Percentiles rank a stretch among this genome's conserved stretches.
These are phyloP conservation scores for Muscicapa comitata DNA, from an alignment of 2,797 vertebrate genomes.

Conservation along the genomic window DNA sequence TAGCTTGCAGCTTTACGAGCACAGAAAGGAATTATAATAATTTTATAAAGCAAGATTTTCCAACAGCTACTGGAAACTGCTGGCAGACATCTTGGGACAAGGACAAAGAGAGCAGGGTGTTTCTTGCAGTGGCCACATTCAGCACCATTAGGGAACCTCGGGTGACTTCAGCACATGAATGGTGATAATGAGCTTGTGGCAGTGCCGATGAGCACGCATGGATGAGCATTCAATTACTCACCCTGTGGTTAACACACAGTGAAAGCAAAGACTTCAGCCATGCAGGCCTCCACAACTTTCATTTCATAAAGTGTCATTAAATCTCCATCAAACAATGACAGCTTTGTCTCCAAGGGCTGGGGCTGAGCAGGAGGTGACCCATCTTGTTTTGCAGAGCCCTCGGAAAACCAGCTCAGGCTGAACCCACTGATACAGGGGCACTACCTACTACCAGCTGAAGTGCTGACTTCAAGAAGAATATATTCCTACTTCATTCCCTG, in stretches of 20 bases:
- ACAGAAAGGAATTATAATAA: not conserved
- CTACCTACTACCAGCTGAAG: not conserved
- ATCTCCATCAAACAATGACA: slow-evolving; percentile 14
- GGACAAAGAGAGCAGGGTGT: not conserved
- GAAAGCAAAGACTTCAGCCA: not conserved
- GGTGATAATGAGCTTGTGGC: not conserved
- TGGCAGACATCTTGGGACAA: not conserved
- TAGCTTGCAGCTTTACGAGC: not conserved
- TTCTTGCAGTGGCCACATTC: not conserved
- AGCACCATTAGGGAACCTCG: fast-evolving
- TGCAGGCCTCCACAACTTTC: not conserved
- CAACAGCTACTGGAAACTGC: not conserved
- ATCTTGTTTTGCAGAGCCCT: not conserved
- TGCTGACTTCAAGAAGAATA: not conserved
- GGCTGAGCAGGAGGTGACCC: not conserved
- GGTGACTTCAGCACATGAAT: not conserved
- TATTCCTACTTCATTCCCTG: not conserved
- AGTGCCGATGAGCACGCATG: not conserved
- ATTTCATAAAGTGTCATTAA: not conserved
- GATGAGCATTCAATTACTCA: slow-evolving; percentile 33
- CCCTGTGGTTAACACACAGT: not conserved
- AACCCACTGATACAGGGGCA: not conserved
- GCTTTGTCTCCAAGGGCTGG: not conserved
- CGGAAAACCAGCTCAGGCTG: not conserved
- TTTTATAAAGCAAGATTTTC: not conserved